These are phyloP conservation scores for Sphaerophoria taeniata DNA, from an alignment of 2,888 invertebrate species.

Conservation along the genomic window DNA sequence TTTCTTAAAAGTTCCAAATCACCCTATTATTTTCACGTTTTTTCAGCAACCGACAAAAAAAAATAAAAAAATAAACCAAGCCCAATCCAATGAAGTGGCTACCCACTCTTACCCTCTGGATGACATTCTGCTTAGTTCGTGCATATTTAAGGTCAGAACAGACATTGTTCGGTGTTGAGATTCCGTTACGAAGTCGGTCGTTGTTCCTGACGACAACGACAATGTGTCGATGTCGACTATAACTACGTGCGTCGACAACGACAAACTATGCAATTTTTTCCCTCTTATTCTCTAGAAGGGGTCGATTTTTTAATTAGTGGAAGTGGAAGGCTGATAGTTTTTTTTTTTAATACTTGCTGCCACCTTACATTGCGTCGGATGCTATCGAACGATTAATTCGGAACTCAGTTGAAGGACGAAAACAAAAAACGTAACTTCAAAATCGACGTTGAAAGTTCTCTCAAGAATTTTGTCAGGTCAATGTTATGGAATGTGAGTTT, in stretches of 20 bases:
- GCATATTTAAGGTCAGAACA: constrained; percentile 56
- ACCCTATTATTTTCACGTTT: too few species aligned
- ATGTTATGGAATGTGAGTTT: constrained; percentile 46
- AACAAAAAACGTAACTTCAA: background rate
- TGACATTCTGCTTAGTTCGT: constrained; percentile 55
- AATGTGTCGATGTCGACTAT: background rate
- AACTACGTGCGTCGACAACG: background rate
- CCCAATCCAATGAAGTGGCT: too few species aligned
- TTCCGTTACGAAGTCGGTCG: constrained; percentile 55
- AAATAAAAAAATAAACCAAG: background rate
- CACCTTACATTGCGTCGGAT: background rate
- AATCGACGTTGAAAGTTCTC: constrained; percentile 32
- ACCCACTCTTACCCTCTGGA: background rate
- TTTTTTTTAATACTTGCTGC: background rate
- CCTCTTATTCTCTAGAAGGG: constrained; percentile 6
- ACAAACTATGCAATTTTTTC: constrained; percentile 9
- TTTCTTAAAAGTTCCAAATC: too few species aligned
- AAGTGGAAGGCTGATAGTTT: constrained; percentile 41
- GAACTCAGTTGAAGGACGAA: constrained; percentile 14
- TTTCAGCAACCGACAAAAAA: background rate
- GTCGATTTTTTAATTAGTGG: constrained; percentile 67
- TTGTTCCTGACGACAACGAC: background rate
- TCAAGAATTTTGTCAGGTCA: constrained; percentile 8
- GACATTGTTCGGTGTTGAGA: constrained; percentile 57
- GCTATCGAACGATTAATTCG: constrained; percentile 54